A percentile compares a stretch with the other conserved stretches of the same genome.
phyloP scores from a whole-genome alignment of 2,888 invertebrate genomes.

The Drosophila demipolita region DNA sequence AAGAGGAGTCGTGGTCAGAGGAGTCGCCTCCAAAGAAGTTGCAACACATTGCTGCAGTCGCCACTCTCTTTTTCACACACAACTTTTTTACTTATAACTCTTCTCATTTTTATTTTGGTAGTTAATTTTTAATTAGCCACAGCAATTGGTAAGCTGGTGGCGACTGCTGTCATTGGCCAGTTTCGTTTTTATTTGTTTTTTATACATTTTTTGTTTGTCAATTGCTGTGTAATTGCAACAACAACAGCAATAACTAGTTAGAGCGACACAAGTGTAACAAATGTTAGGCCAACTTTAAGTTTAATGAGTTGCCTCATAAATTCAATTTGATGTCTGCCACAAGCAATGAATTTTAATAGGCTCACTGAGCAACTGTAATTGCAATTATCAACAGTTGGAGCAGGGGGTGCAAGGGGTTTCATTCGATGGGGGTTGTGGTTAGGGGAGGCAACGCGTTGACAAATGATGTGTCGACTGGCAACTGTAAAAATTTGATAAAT shows the following conservation, averaged over 20 bases:
- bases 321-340: constrained; percentile 54
- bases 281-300: constrained; percentile 65
- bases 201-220: constrained; percentile 2
- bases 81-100: not conserved
- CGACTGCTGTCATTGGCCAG: constrained; percentile 37
- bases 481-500: constrained; percentile 64
- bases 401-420: not conserved
- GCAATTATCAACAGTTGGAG: constrained; percentile 33
- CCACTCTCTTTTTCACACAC: not conserved
- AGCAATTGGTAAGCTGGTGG: constrained; percentile 59
- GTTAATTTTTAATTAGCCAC: constrained; percentile 64
- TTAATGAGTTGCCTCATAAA: constrained; percentile 66
- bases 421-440: constrained; percentile 30
- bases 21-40: constrained; percentile 7
- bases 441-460: constrained; percentile 48
- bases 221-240: constrained; percentile 41
- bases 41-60: constrained; percentile 19
- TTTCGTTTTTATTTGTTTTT: constrained; percentile 38
- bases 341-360: constrained; percentile 76
- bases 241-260: not conserved
- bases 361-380: constrained; percentile 63
- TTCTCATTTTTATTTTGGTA: constrained; percentile 17
- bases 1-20: constrained; percentile 7
- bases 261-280: constrained; percentile 46
- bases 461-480: constrained; percentile 54